Percentiles rank a stretch among this genome's conserved stretches.
phyloP scores from a whole-genome alignment of 1,140 invertebrate genomes.

The Leptestheria dahalacensis region DNA sequence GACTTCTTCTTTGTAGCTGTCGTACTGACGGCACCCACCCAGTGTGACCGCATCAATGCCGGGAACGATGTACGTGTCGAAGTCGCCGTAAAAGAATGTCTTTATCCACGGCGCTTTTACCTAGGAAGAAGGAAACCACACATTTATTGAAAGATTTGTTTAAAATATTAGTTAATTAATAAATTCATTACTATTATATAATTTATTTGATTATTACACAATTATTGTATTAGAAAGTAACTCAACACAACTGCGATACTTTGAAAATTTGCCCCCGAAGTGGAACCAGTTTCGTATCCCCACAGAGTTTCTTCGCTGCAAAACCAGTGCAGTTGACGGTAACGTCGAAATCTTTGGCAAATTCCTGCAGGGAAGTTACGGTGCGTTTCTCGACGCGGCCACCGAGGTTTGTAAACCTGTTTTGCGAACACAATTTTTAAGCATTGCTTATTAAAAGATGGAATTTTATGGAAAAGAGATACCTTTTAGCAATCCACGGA shows the following conservation, averaged over 20 bases:
- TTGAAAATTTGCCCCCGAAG: conserved; percentile 79
- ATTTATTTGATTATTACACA: neutral
- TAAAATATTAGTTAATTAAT: neutral
- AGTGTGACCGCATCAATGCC: conserved; percentile 54
- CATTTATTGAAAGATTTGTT: too few species aligned
- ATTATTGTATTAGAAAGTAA: neutral
- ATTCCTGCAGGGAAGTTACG: conserved; percentile 42
- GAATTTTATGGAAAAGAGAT: conserved; percentile 10
- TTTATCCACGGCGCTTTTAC: conserved; percentile 79
- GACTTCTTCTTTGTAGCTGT: conserved; percentile 51
- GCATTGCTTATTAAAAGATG: too few species aligned
- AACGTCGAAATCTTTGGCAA: conserved; percentile 49
- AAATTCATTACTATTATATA: too few species aligned
- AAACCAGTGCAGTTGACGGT: conserved; percentile 81
- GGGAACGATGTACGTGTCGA: conserved; percentile 72
- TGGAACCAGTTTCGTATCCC: conserved; percentile 58
- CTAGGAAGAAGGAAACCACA: conserved; percentile 26
- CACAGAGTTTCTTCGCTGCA: conserved; percentile 55
- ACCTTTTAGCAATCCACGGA: conserved; percentile 41
- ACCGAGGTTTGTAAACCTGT: conserved; percentile 39
- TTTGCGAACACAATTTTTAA: too few species aligned
- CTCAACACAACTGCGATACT: conserved; percentile 30
- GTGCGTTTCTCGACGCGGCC: conserved; percentile 38
- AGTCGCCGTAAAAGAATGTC: conserved; percentile 65
- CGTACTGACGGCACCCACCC: conserved; percentile 65